Conservation (phyloP, 2,797 vertebrate species). For the Anomalospiza imberbis region DNA sequence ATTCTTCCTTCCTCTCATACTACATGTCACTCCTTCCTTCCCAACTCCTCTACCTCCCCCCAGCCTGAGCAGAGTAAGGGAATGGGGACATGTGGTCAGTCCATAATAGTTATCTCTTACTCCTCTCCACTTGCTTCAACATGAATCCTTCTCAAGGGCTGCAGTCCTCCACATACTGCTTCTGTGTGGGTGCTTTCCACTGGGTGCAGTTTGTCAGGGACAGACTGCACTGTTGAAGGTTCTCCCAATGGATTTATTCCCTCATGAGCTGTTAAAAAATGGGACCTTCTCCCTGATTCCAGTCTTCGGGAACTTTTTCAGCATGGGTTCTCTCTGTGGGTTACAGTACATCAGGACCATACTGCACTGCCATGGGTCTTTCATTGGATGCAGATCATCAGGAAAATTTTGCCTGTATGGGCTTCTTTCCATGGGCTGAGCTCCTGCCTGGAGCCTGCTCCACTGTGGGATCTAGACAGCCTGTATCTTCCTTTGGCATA, state of each 20-base stretch:
- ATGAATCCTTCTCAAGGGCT: neutral
- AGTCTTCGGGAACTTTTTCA: neutral
- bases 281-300: neutral
- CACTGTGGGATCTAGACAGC: neutral
- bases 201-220: neutral
- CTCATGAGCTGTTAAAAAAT: neutral
- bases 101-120: neutral
- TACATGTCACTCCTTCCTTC: neutral
- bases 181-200: neutral
- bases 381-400: neutral
- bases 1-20: neutral
- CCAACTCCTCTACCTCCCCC: fast-evolving
- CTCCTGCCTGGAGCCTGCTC: neutral
- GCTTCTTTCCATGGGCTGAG: neutral
- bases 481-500: neutral
- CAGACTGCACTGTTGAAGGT: fast-evolving
- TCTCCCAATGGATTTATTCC: neutral
- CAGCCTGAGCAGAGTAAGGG: neutral
- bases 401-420: neutral
- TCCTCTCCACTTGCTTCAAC: neutral
- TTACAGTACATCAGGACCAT: neutral
- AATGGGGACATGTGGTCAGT: neutral
- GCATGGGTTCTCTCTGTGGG: neutral
- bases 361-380: neutral
- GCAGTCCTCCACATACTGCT: neutral